Evolutionary conservation across 2,888 invertebrate genomes (phyloP), one percentile per base, ranked within the genome.

Genomic region (Lysandra bellargus): DNA sequence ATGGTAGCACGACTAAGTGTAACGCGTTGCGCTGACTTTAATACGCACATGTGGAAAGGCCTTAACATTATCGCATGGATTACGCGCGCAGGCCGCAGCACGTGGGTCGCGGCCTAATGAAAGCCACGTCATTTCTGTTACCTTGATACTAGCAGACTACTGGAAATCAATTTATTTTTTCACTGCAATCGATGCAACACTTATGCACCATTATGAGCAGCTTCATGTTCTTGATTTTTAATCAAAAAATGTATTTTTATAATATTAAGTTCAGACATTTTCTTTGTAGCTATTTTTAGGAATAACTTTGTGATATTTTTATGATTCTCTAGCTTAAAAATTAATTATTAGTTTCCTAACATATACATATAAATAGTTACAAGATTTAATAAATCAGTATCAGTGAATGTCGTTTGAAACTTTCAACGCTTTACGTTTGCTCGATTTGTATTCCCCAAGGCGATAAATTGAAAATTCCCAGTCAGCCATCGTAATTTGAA

Each of bases 381-480:
- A 64, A 64, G 30, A 69, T 7, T 1, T 4, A 69, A 33, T 69
- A 14, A 33, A 69, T 17, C 14, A 69, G 33, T 69, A 37, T 57
- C 69, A 69, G 33, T 69, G 17, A 69, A 37, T 33, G 69, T 2
- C 69, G 33, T 69, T 69, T 33, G 69, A 37, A 53, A 76, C 49
- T 76, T 76, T 76, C 49, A 53, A 14, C 53, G 76, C 33, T 57
- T 57, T 53, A 57, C 76, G 53, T 76, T 76, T 57, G 76, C 76
- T 49, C 76, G 76, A 76, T 53, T 53, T 57, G 76, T 53, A 76
- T 53, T 57, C 76, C 76, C 76, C 33, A 76, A 76, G 76, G 76
- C 76, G 76, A 76, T 53, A 76, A 76, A 76, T 76, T 76, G 76
- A 33, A 76, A 76, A 76, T 76, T 53, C 33, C 53, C 76, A 76